phyloP scores from a whole-genome alignment of 1,140 invertebrate genomes.

The Cydia strobilella region DNA sequence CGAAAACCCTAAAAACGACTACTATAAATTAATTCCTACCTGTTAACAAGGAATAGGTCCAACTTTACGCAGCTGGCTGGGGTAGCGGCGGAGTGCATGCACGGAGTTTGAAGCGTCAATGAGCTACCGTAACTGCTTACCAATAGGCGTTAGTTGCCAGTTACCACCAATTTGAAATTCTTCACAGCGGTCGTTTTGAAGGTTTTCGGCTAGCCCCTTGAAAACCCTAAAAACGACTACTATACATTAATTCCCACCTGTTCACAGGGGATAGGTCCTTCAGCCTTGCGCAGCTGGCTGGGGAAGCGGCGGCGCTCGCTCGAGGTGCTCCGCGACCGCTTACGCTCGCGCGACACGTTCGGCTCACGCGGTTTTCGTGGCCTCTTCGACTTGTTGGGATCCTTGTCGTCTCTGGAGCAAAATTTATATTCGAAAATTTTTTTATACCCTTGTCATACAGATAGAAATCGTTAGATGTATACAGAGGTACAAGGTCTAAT shows the following conservation, averaged over 20 bases:
- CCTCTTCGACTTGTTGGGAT: constrained; percentile 46
- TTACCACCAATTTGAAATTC: too few relatives aligned
- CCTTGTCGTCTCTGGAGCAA: constrained; percentile 35
- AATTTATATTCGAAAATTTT: not conserved
- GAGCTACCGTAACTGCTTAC: too few relatives aligned
- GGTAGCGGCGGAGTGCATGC: constrained; percentile 43
- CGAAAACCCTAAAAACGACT: too few relatives aligned
- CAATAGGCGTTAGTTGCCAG: too few relatives aligned
- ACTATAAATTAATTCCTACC: constrained; percentile 41
- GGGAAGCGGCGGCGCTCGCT: constrained; percentile 40
- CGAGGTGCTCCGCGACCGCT: constrained; percentile 2
- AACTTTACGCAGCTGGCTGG: constrained; percentile 52
- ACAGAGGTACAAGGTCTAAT: too few relatives aligned
- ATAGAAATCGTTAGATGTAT: too few relatives aligned
- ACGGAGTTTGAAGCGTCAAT: too few relatives aligned
- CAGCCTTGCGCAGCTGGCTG: constrained; percentile 52
- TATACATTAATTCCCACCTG: constrained; percentile 48
- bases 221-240: too few relatives aligned
- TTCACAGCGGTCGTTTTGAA: too few relatives aligned
- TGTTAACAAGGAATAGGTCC: constrained; percentile 69
- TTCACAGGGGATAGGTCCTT: constrained; percentile 68
- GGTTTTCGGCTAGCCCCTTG: too few relatives aligned
- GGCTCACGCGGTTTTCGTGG: constrained; percentile 42
- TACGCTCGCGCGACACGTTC: constrained; percentile 30
- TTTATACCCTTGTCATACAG: too few relatives aligned